phyloP scores from a whole-genome alignment of 2,888 invertebrate species.

The Scaptomyza tumidula region DNA sequence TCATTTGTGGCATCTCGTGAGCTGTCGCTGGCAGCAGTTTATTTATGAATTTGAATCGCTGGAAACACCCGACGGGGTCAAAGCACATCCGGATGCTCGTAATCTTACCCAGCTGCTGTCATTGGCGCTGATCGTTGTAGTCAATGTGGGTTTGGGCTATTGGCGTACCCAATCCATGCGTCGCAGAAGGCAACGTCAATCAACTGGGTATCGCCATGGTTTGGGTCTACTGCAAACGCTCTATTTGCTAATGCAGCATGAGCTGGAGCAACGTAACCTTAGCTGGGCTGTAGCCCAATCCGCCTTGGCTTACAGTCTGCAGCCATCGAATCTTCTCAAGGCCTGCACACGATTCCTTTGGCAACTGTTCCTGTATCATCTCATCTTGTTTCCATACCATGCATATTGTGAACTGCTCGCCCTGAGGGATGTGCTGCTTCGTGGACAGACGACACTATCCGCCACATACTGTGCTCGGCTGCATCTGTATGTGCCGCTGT shows the following conservation, averaged over 20 bases:
- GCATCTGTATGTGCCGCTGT: slow-evolving; percentile 80
- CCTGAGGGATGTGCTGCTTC: slow-evolving; percentile 75
- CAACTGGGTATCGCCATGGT: slow-evolving; percentile 45
- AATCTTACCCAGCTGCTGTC: slow-evolving; percentile 85
- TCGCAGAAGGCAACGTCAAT: slow-evolving; percentile 56
- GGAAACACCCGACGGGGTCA: slow-evolving; percentile 87
- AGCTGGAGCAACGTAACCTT: slow-evolving; percentile 78
- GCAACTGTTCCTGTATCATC: slow-evolving; percentile 76
- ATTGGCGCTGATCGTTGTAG: slow-evolving; percentile 87
- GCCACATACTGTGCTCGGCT: slow-evolving; percentile 79
- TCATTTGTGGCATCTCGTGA: slow-evolving; percentile 88
- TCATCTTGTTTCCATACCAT: slow-evolving; percentile 77
- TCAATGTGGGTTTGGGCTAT: slow-evolving; percentile 88
- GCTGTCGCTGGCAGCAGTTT: slow-evolving; percentile 92
- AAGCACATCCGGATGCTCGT: slow-evolving; percentile 63
- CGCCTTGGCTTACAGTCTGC: slow-evolving; percentile 83
- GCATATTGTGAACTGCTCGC: slow-evolving; percentile 79
- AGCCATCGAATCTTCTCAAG: slow-evolving; percentile 84
- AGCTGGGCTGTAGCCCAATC: slow-evolving; percentile 83
- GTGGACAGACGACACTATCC: slow-evolving; percentile 73
- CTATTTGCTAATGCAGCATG: slow-evolving; percentile 82
- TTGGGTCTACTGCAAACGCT: slow-evolving; percentile 59
- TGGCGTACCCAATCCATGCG: slow-evolving; percentile 83
- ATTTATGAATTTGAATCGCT: slow-evolving; percentile 91
- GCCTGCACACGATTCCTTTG: slow-evolving; percentile 81